These are phyloP conservation scores for Ochlodes sylvanus DNA, from an alignment of 2,888 invertebrate species.

Conservation along the genomic window DNA sequence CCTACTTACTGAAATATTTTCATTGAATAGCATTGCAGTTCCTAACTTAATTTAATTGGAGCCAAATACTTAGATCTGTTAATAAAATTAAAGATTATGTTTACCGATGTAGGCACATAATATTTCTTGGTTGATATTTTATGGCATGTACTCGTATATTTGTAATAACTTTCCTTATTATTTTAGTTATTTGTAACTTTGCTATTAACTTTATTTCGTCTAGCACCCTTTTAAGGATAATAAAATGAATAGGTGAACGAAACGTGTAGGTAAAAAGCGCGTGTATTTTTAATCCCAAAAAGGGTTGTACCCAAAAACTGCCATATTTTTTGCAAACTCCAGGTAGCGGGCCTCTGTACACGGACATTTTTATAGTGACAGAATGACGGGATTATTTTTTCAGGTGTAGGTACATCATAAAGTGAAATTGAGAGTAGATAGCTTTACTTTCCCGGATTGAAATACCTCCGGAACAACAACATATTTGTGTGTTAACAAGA, in stretches of 20 bases:
- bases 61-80: no score
- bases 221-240: constrained; percentile 1
- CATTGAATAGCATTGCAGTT: no score
- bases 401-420: neutral
- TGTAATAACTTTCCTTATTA: neutral
- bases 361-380: constrained; percentile 9
- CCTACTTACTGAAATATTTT: no score
- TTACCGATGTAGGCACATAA: no score
- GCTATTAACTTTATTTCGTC: neutral
- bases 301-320: neutral
- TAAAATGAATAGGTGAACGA: constrained; percentile 4
- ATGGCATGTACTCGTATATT: no score
- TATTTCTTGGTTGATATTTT: no score
- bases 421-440: neutral
- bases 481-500: no score
- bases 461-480: neutral
- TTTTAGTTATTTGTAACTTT: neutral
- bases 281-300: constrained; percentile 3
- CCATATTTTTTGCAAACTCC: constrained; percentile 43
- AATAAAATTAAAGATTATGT: no score
- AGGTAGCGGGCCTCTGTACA: constrained; percentile 19
- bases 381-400: constrained; percentile 2
- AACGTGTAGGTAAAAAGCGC: neutral
- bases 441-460: neutral
- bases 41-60: no score